Evolutionary conservation across 2,113 vertebrate species (phyloP), one percentile per base, ranked within the genome.

Genomic region (Salvelinus fontinalis): DNA sequence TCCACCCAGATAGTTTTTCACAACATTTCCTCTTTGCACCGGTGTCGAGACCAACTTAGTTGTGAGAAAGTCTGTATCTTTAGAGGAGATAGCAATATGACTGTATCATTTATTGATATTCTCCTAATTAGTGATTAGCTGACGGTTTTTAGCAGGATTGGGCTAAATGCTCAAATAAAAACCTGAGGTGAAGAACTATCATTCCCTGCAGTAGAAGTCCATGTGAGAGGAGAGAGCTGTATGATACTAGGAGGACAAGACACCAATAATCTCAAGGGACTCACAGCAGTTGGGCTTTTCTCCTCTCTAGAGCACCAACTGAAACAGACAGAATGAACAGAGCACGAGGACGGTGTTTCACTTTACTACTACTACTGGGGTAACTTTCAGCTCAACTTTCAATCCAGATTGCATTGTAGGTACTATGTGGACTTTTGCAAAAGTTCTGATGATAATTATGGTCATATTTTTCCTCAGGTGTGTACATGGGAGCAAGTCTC

Each of bases 341-440:
- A 31, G 18, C 73, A 22, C n/a, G 57, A n/a, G 31, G 70, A 51
- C 18, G 84, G 64, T 66, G 67, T 66, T 59, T 75, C 29, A 66
- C 57, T 76, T 68, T 84, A 24, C 29, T 86, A 18, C 60, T 82
- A 20, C 60, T 82, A 29, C 68, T 44, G 39, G 85, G 85, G 83
- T 73, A 83, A 69, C 3, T 70, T 48, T 27, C 22, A 48, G 26
- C 26, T 65, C 24, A 71, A n/a, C 24, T 39, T 18, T 9, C 48
- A 14, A 57, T 26, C 1, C 7, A 26, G n/a, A 49, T 39, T 57
- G 5, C 18, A 20, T 3, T 57, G 54, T 26, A 20, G 18, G 22
- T 26, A 9, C 16, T 26, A 57, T n/a, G 8, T 64, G 60, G 5
- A 31, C 51, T 66, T 14, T 68, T n/a, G 9, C 27, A 34, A 5